These are phyloP conservation scores for Diaperis boleti DNA, from an alignment of 2,888 invertebrate species.

Conservation along the genomic window DNA sequence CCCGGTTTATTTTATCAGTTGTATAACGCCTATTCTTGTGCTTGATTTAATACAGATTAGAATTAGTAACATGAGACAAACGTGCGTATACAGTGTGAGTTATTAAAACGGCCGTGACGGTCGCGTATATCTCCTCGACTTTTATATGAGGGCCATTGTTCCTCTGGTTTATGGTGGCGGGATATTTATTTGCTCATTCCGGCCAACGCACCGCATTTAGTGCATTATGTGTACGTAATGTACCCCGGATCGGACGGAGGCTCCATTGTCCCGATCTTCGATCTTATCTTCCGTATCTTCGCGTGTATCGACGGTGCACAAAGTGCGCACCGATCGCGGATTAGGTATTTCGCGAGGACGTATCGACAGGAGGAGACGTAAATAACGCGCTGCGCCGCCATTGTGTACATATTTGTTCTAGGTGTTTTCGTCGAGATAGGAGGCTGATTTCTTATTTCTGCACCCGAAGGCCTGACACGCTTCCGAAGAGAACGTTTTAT, in stretches of 20 bases:
- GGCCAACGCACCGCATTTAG: conserved; percentile 56
- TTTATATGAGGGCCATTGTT: conserved; percentile 52
- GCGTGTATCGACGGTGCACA: conserved; percentile 53
- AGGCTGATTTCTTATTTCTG: no score
- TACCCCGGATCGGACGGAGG: conserved; percentile 30
- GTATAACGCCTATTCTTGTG: conserved; percentile 37
- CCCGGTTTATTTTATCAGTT: conserved; percentile 40
- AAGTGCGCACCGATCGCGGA: conserved; percentile 40
- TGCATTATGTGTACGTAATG: conserved; percentile 46
- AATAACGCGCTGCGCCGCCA: conserved; percentile 30
- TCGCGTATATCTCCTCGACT: conserved; percentile 45
- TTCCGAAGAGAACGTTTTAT: no score
- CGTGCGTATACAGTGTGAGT: conserved; percentile 39
- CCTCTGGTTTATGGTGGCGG: conserved; percentile 52
- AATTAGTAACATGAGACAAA: conserved; percentile 44
- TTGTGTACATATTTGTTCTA: conserved; percentile 39
- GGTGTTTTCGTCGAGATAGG: no score
- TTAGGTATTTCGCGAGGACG: conserved; percentile 39
- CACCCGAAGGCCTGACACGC: no score
- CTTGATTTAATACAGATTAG: conserved; percentile 43
- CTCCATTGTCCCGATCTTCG: conserved; percentile 43
- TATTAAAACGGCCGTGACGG: conserved; percentile 40
- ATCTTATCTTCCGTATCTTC: conserved; percentile 51
- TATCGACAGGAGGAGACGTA: conserved; percentile 35
- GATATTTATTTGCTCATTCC: conserved; percentile 57